Evolutionary conservation across 2,113 vertebrate species (phyloP).

Genomic region (Burhinus bistriatus): DNA sequence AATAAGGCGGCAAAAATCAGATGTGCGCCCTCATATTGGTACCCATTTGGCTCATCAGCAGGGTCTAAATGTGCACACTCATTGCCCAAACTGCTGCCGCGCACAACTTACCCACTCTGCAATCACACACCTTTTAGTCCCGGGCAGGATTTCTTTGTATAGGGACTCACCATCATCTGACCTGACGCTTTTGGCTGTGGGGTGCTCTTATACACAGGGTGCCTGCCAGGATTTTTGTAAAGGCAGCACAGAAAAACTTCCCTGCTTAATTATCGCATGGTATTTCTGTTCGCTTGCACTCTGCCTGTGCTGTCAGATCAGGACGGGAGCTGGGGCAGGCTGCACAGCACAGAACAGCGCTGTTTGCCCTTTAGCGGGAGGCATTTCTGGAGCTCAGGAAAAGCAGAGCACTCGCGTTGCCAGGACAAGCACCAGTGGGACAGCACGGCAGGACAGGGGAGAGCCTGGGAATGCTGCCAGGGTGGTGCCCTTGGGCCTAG

Average conservation of each 20-base stretch:
- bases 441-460: background rate
- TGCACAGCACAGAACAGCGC: fast-evolving
- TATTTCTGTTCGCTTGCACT: background rate
- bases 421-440: background rate
- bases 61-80: background rate
- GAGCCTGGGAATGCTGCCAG: background rate
- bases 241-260: background rate
- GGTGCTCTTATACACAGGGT: background rate
- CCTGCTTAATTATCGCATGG: fast-evolving
- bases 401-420: fast-evolving
- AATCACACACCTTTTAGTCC: background rate
- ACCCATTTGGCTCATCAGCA: background rate
- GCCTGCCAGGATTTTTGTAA: background rate
- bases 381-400: background rate
- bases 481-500: background rate
- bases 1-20: background rate
- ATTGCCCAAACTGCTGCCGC: background rate
- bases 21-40: background rate
- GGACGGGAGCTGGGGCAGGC: background rate
- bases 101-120: fast-evolving
- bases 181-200: background rate
- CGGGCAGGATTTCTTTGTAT: background rate
- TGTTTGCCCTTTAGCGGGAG: background rate
- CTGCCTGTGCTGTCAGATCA: background rate
- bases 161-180: too few species aligned